Evolutionary conservation across 37 sponge, comb jelly and placozoan genomes (phyloP), one percentile per base, ranked within the genome.

Genomic region (Tethya wilhelma): DNA sequence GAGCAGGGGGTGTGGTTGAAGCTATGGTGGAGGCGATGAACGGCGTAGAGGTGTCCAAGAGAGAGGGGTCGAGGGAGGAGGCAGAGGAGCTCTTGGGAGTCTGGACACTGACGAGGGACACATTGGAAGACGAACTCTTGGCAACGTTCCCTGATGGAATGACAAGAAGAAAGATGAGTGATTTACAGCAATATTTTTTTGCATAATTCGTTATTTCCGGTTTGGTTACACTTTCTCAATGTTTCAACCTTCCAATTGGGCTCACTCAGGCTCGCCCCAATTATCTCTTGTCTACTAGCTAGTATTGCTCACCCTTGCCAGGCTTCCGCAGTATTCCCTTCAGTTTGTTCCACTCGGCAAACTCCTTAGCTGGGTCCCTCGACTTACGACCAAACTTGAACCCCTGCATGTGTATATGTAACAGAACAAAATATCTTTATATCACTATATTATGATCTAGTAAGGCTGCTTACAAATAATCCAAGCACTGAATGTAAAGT

Each of bases 331-430:
- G 44, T 9, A 90, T 25, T 4, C 67, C 74, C 32, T 84, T 90
- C 38, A 90, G 39, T 38, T 79, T 90, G 59, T 84, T 84, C 90
- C 90, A 90, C 64, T 90, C 90, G 0, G 73, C 85, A 37, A 82
- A 67, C 59, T 90, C 85, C 46, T 74, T 90, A 2, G 64, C 80
- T 43, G 90, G 85, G 31, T 90, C 90, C 30, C 81, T 59, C 7
- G 67, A 66, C 39, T 79, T 84, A 0, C 85, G 66, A 19, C 66
- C 64, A 5, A 78, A 41, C 56, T 72, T 88, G 25, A 89, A 70
- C 75, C 72, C 69, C 78, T 60, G 55, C 56, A 74, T 32, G 1
- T 12, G 59, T 28, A 58, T 14, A 49, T 19, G 53, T 9, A 3
- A 25, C 14, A 14, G 14, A 49, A 19, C 9, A 49, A 9, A 49